Evolutionary conservation across 2,888 invertebrate genomes (phyloP), one percentile per base, ranked within the genome.

Genomic region (Siphlonurus alternatus): DNA sequence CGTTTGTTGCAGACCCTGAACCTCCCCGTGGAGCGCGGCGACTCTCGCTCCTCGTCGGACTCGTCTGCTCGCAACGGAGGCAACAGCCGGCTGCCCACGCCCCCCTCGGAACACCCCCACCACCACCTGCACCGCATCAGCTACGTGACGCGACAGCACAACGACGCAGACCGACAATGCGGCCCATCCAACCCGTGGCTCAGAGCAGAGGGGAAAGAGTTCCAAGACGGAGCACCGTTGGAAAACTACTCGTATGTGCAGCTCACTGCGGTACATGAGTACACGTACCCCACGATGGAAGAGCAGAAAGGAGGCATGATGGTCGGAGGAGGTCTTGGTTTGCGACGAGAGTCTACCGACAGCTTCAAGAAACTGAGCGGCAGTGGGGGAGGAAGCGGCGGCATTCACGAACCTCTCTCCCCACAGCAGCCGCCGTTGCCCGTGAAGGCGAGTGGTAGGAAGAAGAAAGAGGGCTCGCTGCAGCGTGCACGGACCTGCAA

Each of bases 251-350:
- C 90, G 25, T 92, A 93, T 74, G 92, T 93, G 66, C 89, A 91
- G 73, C 79, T 93, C 69, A 85, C 87, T 60, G 83, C 88, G 67
- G 84, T 85, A 68, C 92, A 92, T 75, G 93, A 94, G 70, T 94
- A 93, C 77, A 86, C 88, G 70, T 93, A 94, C 76, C 92, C 93
- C 0, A 81, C 83, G 67, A 82, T 88, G 67, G 81, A 82, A 10
- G 78, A 81, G 66, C 77, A 74, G 64, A 77, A 71, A 68, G 78
- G 77, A 71, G 75, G 76, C 64, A 75, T 78, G 64, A 71, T 78
- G 69, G 79, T 80, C 62, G 15, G 54, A 62, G 23, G 25, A 59
- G 59, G 63, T 59, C 59, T 63, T 59, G 22, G 38, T 59, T n/a
- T 59, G 23, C 22, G 63, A 63, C 76, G 79, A 59, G 81, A 80